A percentile compares a stretch with the other conserved stretches of the same genome.
These are phyloP conservation scores for Peromyscus attwateri DNA, from an alignment of 2,797 vertebrate genomes.

Conservation along the genomic window DNA sequence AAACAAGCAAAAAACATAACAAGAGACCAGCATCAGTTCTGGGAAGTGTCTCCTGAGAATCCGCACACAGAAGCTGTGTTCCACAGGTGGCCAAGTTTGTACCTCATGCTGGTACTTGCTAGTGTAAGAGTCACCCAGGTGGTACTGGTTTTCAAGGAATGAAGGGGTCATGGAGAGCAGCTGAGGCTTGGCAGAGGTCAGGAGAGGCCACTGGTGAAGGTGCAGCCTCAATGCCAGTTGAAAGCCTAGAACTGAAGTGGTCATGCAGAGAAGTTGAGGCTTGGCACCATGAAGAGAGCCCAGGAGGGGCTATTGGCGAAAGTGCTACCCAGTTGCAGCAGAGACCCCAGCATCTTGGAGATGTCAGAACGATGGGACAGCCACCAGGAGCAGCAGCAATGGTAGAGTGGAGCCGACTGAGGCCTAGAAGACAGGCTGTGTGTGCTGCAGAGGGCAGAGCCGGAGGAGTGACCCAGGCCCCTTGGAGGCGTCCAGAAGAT, in stretches of 20 bases:
- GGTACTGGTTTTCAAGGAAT: not conserved
- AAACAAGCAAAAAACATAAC: no score
- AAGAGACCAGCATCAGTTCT: not conserved
- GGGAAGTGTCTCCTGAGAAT: not conserved
- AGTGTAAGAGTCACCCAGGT: not conserved
- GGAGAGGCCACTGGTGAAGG: not conserved
- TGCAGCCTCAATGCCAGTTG: not conserved
- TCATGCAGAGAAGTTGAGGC: not conserved
- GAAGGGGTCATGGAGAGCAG: not conserved
- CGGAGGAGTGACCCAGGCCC: not conserved
- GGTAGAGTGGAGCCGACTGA: not conserved
- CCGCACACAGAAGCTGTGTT: not conserved
- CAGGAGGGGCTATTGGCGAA: not conserved
- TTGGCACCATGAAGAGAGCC: not conserved
- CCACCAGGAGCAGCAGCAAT: no score
- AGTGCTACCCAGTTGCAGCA: not conserved
- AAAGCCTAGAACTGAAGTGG: not conserved
- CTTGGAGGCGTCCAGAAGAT: not conserved
- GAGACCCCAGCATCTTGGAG: not conserved
- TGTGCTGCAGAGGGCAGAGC: not conserved
- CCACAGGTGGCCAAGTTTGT: not conserved
- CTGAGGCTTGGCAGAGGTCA: not conserved
- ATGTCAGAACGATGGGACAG: not conserved
- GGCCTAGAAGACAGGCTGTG: not conserved
- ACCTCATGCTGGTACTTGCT: not conserved